phyloP scores from a whole-genome alignment of 2,113 vertebrate genomes.

The Rhodinocichla rosea region DNA sequence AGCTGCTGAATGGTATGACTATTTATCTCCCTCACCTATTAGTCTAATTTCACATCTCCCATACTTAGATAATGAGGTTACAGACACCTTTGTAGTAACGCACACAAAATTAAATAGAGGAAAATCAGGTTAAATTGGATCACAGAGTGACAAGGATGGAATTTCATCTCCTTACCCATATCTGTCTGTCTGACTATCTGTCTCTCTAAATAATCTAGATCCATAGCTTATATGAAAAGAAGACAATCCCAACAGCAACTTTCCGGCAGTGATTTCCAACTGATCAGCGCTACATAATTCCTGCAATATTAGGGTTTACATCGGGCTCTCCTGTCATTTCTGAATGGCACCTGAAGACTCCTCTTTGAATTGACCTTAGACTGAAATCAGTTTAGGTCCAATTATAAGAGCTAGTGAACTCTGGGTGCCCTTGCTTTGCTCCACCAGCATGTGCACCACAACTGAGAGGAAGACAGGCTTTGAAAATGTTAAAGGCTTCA shows the following conservation, averaged over 20 bases:
- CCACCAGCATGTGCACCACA: not conserved
- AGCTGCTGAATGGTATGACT: not conserved
- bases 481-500: constrained; percentile 49
- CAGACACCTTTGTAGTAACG: not conserved
- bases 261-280: not conserved
- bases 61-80: not conserved
- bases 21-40: not conserved
- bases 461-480: constrained; percentile 8
- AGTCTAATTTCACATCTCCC: not conserved
- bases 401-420: constrained; percentile 55
- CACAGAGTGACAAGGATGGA: not conserved
- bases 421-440: constrained; percentile 44
- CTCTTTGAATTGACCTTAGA: constrained; percentile 50
- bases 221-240: not conserved
- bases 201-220: not conserved
- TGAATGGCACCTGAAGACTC: constrained; percentile 35
- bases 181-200: not conserved
- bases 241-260: not conserved
- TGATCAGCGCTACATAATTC: not conserved
- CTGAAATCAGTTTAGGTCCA: constrained; percentile 33
- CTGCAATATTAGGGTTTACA: not conserved
- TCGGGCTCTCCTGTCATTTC: not conserved
- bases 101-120: not conserved
- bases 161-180: not conserved
- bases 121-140: constrained; percentile 17